These are phyloP conservation scores for Euplexia lucipara DNA, from an alignment of 2,888 invertebrate species.

Conservation along the genomic window DNA sequence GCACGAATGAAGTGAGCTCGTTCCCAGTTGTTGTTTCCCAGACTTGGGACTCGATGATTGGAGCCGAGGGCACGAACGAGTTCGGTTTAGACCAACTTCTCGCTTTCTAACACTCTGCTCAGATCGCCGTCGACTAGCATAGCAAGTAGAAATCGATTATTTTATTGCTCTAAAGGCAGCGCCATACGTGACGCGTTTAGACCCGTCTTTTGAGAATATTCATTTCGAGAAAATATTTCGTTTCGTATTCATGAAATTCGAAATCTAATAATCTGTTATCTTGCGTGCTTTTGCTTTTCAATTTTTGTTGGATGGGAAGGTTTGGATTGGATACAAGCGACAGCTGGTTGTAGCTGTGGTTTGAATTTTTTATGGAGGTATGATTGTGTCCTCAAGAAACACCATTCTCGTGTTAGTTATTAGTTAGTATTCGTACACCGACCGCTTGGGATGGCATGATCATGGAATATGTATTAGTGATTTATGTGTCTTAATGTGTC, in stretches of 20 bases:
- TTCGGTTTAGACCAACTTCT: conserved; percentile 69
- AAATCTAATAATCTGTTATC: conserved; percentile 30
- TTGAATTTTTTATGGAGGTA: not conserved
- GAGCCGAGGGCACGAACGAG: conserved; percentile 72
- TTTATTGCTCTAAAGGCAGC: conserved; percentile 46
- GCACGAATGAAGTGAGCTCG: conserved; percentile 85
- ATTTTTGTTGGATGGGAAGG: conserved; percentile 4
- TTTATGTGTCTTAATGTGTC: no score
- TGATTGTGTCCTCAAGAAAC: not conserved
- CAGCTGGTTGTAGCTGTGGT: not conserved
- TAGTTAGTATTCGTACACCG: no score
- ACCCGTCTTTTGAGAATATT: conserved; percentile 7
- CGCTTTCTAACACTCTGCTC: conserved; percentile 59
- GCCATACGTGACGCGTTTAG: conserved; percentile 41
- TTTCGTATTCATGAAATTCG: conserved; percentile 32
- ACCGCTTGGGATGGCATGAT: no score
- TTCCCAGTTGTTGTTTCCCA: conserved; percentile 82
- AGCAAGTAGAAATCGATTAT: conserved; percentile 59
- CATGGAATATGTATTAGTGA: no score
- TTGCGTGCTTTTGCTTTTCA: not conserved
- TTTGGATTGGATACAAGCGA: not conserved
- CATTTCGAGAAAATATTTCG: conserved; percentile 16
- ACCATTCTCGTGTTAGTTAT: not conserved
- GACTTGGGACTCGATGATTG: conserved; percentile 76
- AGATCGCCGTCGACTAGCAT: conserved; percentile 47